phyloP scores from a whole-genome alignment of 2,113 vertebrate genomes.

The Falco punctatus region DNA sequence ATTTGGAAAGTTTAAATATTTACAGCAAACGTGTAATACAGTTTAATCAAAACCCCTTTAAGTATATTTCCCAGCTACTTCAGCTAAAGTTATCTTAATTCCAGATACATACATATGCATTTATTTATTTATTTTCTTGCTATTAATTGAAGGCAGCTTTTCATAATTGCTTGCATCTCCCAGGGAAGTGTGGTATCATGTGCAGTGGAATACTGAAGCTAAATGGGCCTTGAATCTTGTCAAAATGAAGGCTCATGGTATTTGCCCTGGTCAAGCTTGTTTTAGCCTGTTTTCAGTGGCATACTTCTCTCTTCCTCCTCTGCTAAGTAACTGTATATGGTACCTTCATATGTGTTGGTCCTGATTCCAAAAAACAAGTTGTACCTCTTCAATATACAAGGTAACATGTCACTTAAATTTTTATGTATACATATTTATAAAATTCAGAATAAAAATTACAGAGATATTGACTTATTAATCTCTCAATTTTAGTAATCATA shows the following conservation, averaged over 20 bases:
- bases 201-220: neutral
- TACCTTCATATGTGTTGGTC: neutral
- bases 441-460: neutral
- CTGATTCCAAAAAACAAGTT: neutral
- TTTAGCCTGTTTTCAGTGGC: neutral
- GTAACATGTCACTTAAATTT: neutral
- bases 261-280: neutral
- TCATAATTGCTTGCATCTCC: neutral
- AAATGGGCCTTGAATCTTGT: neutral
- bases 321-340: neutral
- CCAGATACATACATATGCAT: neutral
- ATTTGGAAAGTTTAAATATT: neutral
- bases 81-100: neutral
- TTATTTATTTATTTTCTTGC: neutral
- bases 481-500: neutral
- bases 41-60: neutral
- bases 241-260: neutral
- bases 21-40: neutral
- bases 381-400: neutral
- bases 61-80: neutral
- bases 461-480: neutral
- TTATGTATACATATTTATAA: neutral
- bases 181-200: accelerated
- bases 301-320: neutral
- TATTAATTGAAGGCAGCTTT: neutral